Evolutionary conservation across 2,888 invertebrate genomes (phyloP), one percentile per base, ranked within the genome.

Genomic region (Octodonta nipae): DNA sequence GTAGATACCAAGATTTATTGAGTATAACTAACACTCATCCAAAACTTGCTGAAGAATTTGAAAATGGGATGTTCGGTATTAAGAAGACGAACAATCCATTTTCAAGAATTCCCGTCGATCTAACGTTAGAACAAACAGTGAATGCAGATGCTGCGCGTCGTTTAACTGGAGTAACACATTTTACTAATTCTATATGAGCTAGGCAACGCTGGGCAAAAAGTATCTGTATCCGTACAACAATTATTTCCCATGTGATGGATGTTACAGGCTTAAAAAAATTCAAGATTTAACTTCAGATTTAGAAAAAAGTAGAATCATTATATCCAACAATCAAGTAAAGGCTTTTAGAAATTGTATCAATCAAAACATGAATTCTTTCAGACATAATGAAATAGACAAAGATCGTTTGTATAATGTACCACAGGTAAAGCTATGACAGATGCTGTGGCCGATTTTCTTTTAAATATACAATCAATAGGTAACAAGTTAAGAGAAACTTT

Each of bases 51-150:
- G 28, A 28, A 28, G 28, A 28, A 28, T 13, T 5, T 28, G 13
- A 28, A 13, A n/a, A 28, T 4, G 13, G 13, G 15, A 29, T 29
- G 29, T 4, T 29, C 17, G 29, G 15, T 12, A 29, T 29, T 10
- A 29, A 29, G 24, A 13, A 26, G 26, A 34, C 34, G 14, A 7
- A 7, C 6, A 24, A 24, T 34, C 16, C 15, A 15, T 29, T 34
- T 6, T 30, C 30, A 4, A 16, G 34, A 14, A 7, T 6, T 5
- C 34, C 34, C 6, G 22, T 34, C 13, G 34, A 34, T 17, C 15
- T 34, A 15, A 34, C 34, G 27, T 30, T 52, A 11, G 51, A 52
- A 30, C 41, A 43, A 32, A 51, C 47, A 15, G 45, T 46, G n/a
- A 49, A 49, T 36, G 44, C 41, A 27, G 43, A 50, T 41, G 44